Evolutionary conservation across 2,888 invertebrate genomes (phyloP).

Genomic region (Pecten maximus): DNA sequence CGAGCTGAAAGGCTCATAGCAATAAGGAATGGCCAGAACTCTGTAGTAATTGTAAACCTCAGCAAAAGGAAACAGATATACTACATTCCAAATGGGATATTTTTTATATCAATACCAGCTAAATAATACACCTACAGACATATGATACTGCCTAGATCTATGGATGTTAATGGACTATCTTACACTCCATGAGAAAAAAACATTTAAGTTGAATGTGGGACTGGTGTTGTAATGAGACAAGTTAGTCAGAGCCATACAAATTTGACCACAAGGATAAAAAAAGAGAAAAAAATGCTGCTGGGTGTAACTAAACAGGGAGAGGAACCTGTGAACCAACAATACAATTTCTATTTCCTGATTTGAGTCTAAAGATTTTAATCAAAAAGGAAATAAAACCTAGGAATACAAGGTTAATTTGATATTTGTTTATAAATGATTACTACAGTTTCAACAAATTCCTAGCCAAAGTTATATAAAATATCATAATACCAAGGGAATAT

Average conservation of each 20-base stretch:
- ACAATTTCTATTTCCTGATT: not conserved
- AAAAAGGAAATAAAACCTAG: not conserved
- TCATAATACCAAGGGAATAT: not conserved
- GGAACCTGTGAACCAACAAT: not conserved
- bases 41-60: too few species aligned
- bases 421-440: not conserved
- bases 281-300: not conserved
- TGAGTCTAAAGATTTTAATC: not conserved
- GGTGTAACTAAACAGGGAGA: not conserved
- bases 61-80: too few species aligned
- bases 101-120: too few species aligned
- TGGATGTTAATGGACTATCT: too few species aligned
- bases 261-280: not conserved
- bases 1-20: too few species aligned
- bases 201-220: conserved; percentile 14
- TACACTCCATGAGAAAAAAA: too few species aligned
- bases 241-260: not conserved
- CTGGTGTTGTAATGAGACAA: not conserved
- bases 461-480: not conserved
- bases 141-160: not conserved
- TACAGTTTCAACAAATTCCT: not conserved
- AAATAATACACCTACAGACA: not conserved
- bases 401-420: not conserved
- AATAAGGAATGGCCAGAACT: too few species aligned
- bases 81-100: too few species aligned